Base-by-base conservation (phyloP, 2,888 invertebrate species). In the Drosophila colorata region DNA sequence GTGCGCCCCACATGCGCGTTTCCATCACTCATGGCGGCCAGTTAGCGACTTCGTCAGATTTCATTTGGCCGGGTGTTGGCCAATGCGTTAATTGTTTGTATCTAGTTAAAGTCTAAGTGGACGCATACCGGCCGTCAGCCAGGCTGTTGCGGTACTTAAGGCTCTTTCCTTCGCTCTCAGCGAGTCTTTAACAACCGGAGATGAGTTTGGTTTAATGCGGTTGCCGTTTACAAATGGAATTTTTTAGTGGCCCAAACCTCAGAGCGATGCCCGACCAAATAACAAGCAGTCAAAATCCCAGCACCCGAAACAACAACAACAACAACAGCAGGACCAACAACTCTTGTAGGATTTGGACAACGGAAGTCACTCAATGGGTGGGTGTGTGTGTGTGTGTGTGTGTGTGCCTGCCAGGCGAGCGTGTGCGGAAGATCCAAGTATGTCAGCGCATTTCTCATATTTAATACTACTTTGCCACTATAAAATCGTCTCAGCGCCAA, bases 181-280 rank as follows among this genome's bases (percentile, higher is more conserved):
- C 73, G 76, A 78, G 85, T 85, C 85, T 82, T 85, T 85, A 85
- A 87, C 78, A 85, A 87, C 87, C 86, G 85, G 85, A 85, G 87
- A 85, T 85, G 85, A 85, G 85, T 85, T 85, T 82, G 85, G 85
- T 82, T 87, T 85, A 85, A 87, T 85, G 85, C 82, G 78, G 80
- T 80, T 85, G 83, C 78, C 76, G 86, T 73, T 87, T 82, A 82
- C 85, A 85, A 85, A 85, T 85, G 85, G 87, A 85, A 85, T 85
- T 85, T 87, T 85, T 85, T 85, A 87, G 86, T 87, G 75, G 78
- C 61, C 55, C 44, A n/a, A n/a, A n/a, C 48, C 66, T 52, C 35
- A 43, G 35, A 33, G 33, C 57, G 23, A 33, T 14, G 14, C 46
- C 23, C 25, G 9, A 37, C 31, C 47, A 43, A 57, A 56, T 31